phyloP scores from a whole-genome alignment of 1,140 invertebrate species.

The Micrasema minimum region DNA sequence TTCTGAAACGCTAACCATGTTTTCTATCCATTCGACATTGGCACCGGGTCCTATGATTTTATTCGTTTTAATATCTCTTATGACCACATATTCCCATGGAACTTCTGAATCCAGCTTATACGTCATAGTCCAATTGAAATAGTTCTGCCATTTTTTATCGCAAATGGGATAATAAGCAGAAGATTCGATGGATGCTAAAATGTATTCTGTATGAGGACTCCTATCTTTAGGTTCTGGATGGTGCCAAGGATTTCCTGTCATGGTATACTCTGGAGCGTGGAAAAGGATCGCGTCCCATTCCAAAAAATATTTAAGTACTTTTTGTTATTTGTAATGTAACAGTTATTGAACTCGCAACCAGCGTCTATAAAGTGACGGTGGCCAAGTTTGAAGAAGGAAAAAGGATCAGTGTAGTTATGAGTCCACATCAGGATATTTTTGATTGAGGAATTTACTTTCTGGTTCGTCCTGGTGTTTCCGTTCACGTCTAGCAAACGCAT shows the following conservation, averaged over 20 bases:
- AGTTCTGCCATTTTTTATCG: conserved; percentile 56
- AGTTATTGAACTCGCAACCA: conserved; percentile 38
- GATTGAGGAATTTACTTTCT: neutral
- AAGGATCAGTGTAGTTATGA: conserved; percentile 38
- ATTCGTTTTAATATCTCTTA: conserved; percentile 55
- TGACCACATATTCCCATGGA: conserved; percentile 65
- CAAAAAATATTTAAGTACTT: conserved; percentile 15
- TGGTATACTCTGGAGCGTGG: conserved; percentile 42
- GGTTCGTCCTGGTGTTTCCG: neutral
- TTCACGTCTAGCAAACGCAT: neutral
- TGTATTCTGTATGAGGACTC: conserved; percentile 49
- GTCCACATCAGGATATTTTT: conserved; percentile 47
- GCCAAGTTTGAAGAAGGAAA: conserved; percentile 45
- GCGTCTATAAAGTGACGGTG: conserved; percentile 57
- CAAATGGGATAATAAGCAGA: conserved; percentile 60
- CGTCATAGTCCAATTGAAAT: conserved; percentile 74
- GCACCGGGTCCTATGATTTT: conserved; percentile 57
- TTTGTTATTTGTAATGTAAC: conserved; percentile 40
- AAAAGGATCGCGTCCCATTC: conserved; percentile 45
- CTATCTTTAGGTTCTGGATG: neutral
- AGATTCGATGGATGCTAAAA: conserved; percentile 59
- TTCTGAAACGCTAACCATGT: conserved; percentile 56
- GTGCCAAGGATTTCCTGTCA: conserved; percentile 37
- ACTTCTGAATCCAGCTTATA: conserved; percentile 74
- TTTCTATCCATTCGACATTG: conserved; percentile 54